These are phyloP conservation scores for Xestoiulus laeticollis DNA, from an alignment of 2,888 invertebrate genomes.

Conservation along the genomic window DNA sequence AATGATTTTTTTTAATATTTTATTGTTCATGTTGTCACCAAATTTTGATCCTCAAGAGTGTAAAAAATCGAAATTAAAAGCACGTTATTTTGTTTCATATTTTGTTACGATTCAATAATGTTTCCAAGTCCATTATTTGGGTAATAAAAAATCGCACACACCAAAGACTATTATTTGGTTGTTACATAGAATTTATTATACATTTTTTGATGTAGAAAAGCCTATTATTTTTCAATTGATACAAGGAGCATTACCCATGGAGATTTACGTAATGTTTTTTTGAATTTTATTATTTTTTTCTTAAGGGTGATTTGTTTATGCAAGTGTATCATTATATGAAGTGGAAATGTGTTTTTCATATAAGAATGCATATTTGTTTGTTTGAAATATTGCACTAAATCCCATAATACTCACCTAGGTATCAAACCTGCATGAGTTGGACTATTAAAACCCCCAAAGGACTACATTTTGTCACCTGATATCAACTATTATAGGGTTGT, in stretches of 20 bases:
- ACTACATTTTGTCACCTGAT: slow-evolving; percentile 7
- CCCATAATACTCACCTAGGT: slow-evolving; percentile 4
- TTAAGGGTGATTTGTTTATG: slow-evolving; percentile 15
- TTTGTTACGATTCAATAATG: not conserved
- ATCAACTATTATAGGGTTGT: not conserved
- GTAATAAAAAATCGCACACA: not conserved
- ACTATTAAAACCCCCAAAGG: not conserved
- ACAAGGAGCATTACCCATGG: slow-evolving; percentile 8
- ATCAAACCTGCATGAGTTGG: not conserved
- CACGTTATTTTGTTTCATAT: not conserved
- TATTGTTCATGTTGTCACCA: not conserved
- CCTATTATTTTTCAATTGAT: not conserved
- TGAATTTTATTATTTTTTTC: slow-evolving; percentile 17
- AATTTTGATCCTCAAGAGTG: not conserved
- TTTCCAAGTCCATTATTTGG: not conserved
- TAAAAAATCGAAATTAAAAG: not conserved
- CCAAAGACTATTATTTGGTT: not conserved
- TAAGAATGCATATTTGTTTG: not conserved
- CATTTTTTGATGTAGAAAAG: no score
- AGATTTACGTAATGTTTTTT: not conserved
- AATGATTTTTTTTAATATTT: not conserved
- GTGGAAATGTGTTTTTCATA: not conserved
- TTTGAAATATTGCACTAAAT: not conserved
- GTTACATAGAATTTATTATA: not conserved
- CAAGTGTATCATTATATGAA: not conserved